A percentile compares a stretch with the other conserved stretches of the same genome.
Conservation (phyloP, 2,888 invertebrate genomes). For the Ctenicera cuprea region DNA sequence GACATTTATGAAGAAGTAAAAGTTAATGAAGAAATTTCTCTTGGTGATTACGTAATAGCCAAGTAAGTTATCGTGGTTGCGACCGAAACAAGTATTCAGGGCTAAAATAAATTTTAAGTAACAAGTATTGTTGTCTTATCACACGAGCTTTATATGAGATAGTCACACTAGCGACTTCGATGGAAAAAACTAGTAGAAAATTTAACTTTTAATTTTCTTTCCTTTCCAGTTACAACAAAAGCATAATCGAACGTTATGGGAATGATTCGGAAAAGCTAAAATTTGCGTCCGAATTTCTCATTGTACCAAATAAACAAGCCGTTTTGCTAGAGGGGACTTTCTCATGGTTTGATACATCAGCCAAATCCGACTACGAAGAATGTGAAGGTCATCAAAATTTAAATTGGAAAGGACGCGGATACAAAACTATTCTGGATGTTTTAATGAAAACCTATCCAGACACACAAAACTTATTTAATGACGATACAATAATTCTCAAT, state of each 20-base stretch:
- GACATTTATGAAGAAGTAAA: too few species aligned
- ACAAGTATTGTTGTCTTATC: too few species aligned
- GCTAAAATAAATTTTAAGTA: too few species aligned
- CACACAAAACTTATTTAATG: slow-evolving; percentile 56
- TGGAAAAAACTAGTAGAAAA: too few species aligned
- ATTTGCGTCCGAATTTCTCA: slow-evolving; percentile 24
- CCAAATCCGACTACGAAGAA: slow-evolving; percentile 76
- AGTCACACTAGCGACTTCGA: too few species aligned
- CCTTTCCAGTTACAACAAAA: too few species aligned
- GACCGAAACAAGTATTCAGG: too few species aligned
- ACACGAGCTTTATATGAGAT: too few species aligned
- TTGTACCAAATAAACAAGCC: slow-evolving; percentile 18
- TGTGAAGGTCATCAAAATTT: slow-evolving; percentile 83
- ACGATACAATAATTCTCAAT: slow-evolving; percentile 58
- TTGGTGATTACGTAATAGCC: too few species aligned
- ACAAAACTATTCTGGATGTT: slow-evolving; percentile 78
- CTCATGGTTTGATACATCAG: slow-evolving; percentile 81
- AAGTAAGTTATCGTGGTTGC: too few species aligned
- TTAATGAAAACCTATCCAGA: slow-evolving; percentile 61
- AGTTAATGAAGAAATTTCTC: too few species aligned
- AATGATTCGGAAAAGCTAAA: slow-evolving; percentile 25
- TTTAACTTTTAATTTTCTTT: neutral
- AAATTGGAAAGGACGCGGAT: slow-evolving; percentile 86
- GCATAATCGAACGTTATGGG: neutral
- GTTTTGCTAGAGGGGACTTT: slow-evolving; percentile 72